A percentile compares a stretch with the other conserved stretches of the same genome.
Evolutionary conservation across 2,797 vertebrate genomes (phyloP).

Genomic region (Eulemur albifrons): DNA sequence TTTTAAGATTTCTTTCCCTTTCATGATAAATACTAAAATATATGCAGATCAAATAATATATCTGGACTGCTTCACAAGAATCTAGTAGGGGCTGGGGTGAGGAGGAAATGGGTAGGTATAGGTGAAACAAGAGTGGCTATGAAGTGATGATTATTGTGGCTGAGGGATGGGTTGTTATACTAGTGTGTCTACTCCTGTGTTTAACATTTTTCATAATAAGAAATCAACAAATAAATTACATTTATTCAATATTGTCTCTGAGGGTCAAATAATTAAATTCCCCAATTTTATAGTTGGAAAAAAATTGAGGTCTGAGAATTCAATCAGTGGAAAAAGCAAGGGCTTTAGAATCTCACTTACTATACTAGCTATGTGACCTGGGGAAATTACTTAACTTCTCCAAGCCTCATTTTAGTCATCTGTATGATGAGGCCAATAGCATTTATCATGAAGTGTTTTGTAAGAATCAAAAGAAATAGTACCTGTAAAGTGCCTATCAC

Average conservation of each 20-base stretch:
- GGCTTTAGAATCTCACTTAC: background rate
- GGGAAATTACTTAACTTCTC: background rate
- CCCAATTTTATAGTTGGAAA: background rate
- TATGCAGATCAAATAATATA: background rate
- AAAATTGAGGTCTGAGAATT: background rate
- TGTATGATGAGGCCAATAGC: background rate
- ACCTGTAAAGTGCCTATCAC: background rate
- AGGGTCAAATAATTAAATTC: background rate
- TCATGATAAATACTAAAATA: background rate
- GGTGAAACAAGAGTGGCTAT: background rate
- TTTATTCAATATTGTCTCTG: background rate
- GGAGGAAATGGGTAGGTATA: background rate
- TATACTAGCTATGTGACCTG: background rate
- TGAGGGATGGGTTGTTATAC: background rate
- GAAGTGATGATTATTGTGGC: background rate
- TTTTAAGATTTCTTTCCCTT: slow-evolving; percentile 3
- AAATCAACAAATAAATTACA: background rate
- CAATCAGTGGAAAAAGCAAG: background rate
- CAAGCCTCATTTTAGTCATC: background rate
- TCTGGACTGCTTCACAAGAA: background rate
- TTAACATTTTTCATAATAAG: background rate
- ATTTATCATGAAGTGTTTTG: background rate
- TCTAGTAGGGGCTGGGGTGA: no score
- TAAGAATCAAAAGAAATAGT: background rate
- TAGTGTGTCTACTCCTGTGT: background rate